Evolutionary conservation across 2,888 invertebrate genomes (phyloP), one percentile per base, ranked within the genome.

Genomic region (Hirtodrosophila alboralis): DNA sequence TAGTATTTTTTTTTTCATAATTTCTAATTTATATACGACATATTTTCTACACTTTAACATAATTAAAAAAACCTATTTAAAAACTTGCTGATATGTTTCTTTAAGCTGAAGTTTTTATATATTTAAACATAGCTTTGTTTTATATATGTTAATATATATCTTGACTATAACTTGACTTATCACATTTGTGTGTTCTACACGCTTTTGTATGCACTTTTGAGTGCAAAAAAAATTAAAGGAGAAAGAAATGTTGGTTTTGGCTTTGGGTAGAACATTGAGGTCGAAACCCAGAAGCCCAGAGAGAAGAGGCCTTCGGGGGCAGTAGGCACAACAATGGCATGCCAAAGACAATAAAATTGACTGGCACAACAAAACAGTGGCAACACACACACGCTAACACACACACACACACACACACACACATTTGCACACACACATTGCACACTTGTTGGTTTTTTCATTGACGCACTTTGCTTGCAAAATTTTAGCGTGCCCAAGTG

Each of bases 381-480:
- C 62, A 51, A 23, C 31, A 45, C 21, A 40, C 33, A 54, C 44
- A 43, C 34, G 18, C 3, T 4, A 18, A 34, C 45, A 30, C 14
- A 27, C 27, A 45, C 27, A 26, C 30, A 53, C 44, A 48, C 43
- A 41, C 34, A 53, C 30, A 38, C 45, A 30, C 14, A 27, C 27
- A 45, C 27, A 26, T n/a, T n/a, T n/a, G n/a, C 30, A 53, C 44
- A 48, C 43, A 41, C 34, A 53, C 30, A 38, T 44, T 27, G 30
- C 66, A 66, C 74, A 75, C 75, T 74, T 75, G 75, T 75, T 75
- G 75, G 75, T 74, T 70, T 75, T n/a, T 71, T 64, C 74, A 74
- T 68, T 71, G 74, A 75, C 75, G 75, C 75, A 74, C 75, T 73
- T 72, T 59, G 69, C 66, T 23, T 62, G 45, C 44, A 54, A 70